Conservation (phyloP, 1,140 invertebrate genomes). For the Rhagoletis zephyria region DNA sequence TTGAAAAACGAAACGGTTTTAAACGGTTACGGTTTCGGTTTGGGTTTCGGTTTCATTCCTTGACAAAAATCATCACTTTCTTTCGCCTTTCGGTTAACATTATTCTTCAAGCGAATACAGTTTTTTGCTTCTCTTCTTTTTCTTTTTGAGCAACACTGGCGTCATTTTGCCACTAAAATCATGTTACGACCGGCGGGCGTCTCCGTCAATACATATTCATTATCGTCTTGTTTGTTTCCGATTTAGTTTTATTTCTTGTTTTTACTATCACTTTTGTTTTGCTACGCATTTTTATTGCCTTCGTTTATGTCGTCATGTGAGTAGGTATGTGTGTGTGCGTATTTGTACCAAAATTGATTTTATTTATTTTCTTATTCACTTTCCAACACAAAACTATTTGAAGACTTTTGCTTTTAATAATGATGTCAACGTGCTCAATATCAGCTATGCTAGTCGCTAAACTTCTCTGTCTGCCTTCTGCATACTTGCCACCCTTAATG, state of each 20-base stretch:
- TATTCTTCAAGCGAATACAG: background rate
- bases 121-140: background rate
- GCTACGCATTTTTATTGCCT: conserved; percentile 2
- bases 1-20: too few species aligned
- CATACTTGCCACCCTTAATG: background rate
- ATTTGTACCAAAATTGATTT: background rate
- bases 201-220: background rate
- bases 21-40: too few species aligned
- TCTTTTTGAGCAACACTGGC: background rate
- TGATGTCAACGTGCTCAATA: background rate
- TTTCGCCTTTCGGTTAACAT: too few species aligned
- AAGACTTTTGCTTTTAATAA: background rate
- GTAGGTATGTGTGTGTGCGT: background rate
- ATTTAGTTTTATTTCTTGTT: background rate
- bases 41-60: too few species aligned
- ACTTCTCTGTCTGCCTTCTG: too few species aligned
- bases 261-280: conserved; percentile 24
- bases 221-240: background rate
- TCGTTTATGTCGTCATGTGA: background rate
- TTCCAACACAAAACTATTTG: background rate
- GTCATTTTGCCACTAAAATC: background rate
- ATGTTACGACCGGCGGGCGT: conserved; percentile 10
- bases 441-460: background rate
- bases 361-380: background rate
- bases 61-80: too few species aligned